phyloP scores from a whole-genome alignment of 2,113 vertebrate genomes.

The Fulica atra region DNA sequence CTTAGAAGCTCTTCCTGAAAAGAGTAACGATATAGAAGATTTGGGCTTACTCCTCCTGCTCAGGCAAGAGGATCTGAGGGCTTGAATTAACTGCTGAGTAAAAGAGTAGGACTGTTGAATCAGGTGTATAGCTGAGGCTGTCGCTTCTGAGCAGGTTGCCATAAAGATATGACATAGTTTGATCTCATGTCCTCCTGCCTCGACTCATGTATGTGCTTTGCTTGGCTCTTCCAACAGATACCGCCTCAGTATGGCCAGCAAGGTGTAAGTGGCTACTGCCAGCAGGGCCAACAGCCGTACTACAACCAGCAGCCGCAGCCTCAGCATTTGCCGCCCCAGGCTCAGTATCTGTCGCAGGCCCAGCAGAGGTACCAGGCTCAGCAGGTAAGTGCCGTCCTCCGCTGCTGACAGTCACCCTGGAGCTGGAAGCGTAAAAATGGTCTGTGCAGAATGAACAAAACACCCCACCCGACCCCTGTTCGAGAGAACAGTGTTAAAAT shows the following conservation, averaged over 20 bases:
- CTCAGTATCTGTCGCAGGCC: slow-evolving; percentile 83
- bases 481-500: background rate
- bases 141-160: background rate
- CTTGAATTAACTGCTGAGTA: background rate
- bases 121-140: background rate
- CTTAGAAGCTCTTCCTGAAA: background rate
- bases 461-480: background rate
- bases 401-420: rapidly evolving
- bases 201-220: slow-evolving; percentile 41
- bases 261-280: slow-evolving; percentile 88
- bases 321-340: slow-evolving; percentile 82
- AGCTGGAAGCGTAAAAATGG: background rate
- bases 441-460: background rate
- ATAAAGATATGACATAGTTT: rapidly evolving
- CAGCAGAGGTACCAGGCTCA: slow-evolving; percentile 88
- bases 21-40: background rate
- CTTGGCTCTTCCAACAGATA: slow-evolving; percentile 84
- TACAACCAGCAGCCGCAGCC: slow-evolving; percentile 93
- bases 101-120: background rate
- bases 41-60: background rate
- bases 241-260: slow-evolving; percentile 93
- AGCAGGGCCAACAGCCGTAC: slow-evolving; percentile 91
- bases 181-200: background rate
- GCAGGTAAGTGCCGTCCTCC: slow-evolving; percentile 80
- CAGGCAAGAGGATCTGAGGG: background rate